Conservation (phyloP, 2,888 invertebrate species). For the Drosophila rellima region DNA sequence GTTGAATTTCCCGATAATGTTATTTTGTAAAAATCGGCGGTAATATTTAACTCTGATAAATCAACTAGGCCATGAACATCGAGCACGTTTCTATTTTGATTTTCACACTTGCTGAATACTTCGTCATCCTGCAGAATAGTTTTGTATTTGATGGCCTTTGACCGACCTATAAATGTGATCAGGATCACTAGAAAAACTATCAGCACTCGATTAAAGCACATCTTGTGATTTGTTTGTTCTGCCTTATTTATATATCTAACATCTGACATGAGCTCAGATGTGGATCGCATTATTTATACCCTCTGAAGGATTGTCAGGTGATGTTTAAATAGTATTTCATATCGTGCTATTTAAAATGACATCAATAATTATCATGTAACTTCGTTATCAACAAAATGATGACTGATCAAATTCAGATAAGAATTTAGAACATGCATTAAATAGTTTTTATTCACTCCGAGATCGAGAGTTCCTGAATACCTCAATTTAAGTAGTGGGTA, state of each 20-base stretch:
- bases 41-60: not conserved
- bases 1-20: not conserved
- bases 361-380: not conserved
- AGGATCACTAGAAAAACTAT: not conserved
- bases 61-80: not conserved
- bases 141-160: not conserved
- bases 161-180: too few species aligned
- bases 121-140: not conserved
- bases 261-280: not conserved
- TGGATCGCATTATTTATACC: not conserved
- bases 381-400: not conserved
- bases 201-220: not conserved
- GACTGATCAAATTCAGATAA: not conserved
- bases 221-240: not conserved
- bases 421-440: too few species aligned
- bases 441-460: not conserved
- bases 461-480: too few species aligned
- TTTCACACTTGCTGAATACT: slow-evolving; percentile 1
- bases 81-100: not conserved
- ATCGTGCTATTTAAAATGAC: not conserved
- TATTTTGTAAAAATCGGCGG: fast-evolving
- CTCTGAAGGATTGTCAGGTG: not conserved
- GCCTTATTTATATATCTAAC: not conserved
- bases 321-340: not conserved
- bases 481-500: too few species aligned